Conservation (phyloP, 64 coral and sea anemone species). For the Dendronephthya gigantea region DNA sequence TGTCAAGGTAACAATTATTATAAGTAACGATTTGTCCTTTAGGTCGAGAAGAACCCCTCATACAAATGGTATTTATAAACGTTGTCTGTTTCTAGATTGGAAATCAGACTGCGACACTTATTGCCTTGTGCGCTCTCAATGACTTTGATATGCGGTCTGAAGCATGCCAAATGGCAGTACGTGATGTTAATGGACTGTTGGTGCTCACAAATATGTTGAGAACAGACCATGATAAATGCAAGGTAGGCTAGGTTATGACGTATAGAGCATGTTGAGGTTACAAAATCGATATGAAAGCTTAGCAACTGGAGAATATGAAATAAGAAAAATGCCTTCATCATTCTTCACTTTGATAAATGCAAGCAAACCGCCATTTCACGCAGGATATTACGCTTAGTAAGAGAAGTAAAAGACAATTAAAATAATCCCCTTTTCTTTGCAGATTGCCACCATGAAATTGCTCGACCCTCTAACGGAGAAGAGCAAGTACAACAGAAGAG, state of each 20-base stretch:
- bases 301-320: too few relatives aligned
- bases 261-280: too few relatives aligned
- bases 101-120: constrained; percentile 72
- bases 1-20: constrained; percentile 42
- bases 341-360: too few relatives aligned
- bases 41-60: too few relatives aligned
- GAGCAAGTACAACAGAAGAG: constrained; percentile 76
- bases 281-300: too few relatives aligned
- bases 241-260: constrained; percentile 30
- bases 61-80: neutral
- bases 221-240: constrained; percentile 67
- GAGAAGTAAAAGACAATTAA: too few relatives aligned
- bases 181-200: constrained; percentile 62
- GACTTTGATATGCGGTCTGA: constrained; percentile 80
- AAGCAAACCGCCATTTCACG: too few relatives aligned
- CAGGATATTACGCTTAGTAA: too few relatives aligned
- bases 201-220: constrained; percentile 65
- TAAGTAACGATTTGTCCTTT: neutral
- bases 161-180: constrained; percentile 69
- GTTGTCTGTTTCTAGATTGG: constrained; percentile 48
- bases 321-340: too few relatives aligned
- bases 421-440: neutral
- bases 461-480: constrained; percentile 52
- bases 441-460: constrained; percentile 73
- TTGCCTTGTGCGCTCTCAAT: constrained; percentile 62